Base-by-base conservation (phyloP, 1,140 invertebrate genomes). In the Ips typographus region DNA sequence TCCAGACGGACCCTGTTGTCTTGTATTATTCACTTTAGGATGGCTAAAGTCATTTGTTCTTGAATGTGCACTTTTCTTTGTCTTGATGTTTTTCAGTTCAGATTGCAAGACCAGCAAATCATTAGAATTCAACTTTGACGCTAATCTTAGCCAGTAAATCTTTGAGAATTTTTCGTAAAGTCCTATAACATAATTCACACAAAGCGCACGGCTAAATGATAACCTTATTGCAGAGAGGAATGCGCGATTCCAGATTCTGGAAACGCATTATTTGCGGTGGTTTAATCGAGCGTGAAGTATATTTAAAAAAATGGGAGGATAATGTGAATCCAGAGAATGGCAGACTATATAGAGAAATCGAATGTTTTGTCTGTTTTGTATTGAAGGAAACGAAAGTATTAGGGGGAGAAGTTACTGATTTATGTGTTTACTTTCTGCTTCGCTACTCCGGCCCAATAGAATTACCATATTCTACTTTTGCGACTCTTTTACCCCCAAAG, bases 11-110 rank as follows among this genome's bases (percentile, higher is more conserved):
- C 40, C 51, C 57, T 52, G 59, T 68, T 68, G 57, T 68, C 65
- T 68, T 68, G 65, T 68, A 68, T 68, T 68, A 68, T 68, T 68
- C 65, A 68, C 65, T 68, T 60, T 68, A 37, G 39, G 65, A 39
- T 39, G 47, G 53, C 65, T 68, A 57, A 56, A 68, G 65, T 68
- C 65, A 47, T 60, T 59, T 53, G 63, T 55, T 22, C 22, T 6
- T 6, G n/a, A 5, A 47, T n/a, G 44, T 47, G 5, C 5, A n/a
- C n/a, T n/a, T 5, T 47, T 47, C 5, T 47, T 47, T n/a, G 44
- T 47, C 44, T n/a, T 47, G 44, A 6, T 47, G 5, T n/a, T 47
- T 22, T 22, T 22, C 22, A 22, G 22, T 22, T 22, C 22, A 22
- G 22, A 22, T 22, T 22, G 22, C 22, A 22, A 22, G 22, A 22